Evolutionary conservation across 2,797 vertebrate genomes (phyloP), one percentile per base, ranked within the genome.

Genomic region (Muraenolepis orangiensis): DNA sequence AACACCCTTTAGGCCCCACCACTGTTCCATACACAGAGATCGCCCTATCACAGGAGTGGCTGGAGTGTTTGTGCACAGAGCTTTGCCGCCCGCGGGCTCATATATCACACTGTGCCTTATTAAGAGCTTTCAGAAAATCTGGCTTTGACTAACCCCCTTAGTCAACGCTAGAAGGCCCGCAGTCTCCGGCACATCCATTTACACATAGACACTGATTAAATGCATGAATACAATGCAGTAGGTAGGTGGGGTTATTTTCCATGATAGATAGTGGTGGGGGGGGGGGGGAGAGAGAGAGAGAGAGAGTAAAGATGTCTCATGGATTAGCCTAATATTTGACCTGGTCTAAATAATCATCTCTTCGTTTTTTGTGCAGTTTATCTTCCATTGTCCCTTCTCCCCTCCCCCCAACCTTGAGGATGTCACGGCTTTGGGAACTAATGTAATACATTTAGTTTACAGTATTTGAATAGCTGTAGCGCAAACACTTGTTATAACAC

Each of bases 121-220:
- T 89, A 91, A 91, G 85, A 88, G 89, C 82, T 91, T 91, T 90
- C 90, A 91, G 87, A 88, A 92, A 93, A 93, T 92, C 90, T 88
- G 86, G 87, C 91, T 91, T 92, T 92, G 87, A 90, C 83, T 80
- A 76, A 82, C 82, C 86, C 77, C 76, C 71, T 87, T 86, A 88
- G 80, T 88, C 84, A 82, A 80, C 51, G 64, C 75, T 84, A 66
- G 75, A 76, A 87, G 84, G 88, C 81, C 84, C 75, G 80, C 79
- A 81, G 81, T 76, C 85, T 84, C 74, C 72, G 82, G 87, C 86
- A 81, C 78, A 78, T 76, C 80, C 71, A 70, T 31, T 36, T 64
- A 23, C 12, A 72, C 23, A 69, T 26, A 64, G 57, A 64, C 57
- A 64, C 57, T 64, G 57, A 64, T 64, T 64, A 64, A 64, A 64